A percentile compares a stretch with the other conserved stretches of the same genome.
phyloP scores from a whole-genome alignment of 30 jellyfish, hydroid and myxozoan genomes.

The Chrysaora quinquecirrha region DNA sequence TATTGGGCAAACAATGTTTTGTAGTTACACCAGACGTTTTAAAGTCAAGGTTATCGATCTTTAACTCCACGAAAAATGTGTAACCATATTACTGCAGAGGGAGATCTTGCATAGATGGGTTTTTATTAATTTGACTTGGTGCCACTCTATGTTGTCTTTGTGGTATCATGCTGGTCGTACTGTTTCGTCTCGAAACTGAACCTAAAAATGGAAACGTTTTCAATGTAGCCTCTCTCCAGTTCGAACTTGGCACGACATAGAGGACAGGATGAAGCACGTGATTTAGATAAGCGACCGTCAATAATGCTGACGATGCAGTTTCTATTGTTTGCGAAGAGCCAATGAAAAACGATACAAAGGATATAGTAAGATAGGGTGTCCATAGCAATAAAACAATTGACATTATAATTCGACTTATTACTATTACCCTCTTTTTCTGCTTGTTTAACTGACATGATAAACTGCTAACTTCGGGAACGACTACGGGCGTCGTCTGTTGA shows the following conservation, averaged over 20 bases:
- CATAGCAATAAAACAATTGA: constrained; percentile 50
- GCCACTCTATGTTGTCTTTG: no score
- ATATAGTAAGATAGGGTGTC: constrained; percentile 58
- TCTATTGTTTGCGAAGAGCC: constrained; percentile 46
- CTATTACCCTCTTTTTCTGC: constrained; percentile 46
- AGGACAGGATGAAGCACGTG: constrained; percentile 64
- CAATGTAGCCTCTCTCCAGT: constrained; percentile 74
- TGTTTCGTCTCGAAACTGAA: constrained; percentile 11
- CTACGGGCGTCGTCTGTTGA: constrained; percentile 28
- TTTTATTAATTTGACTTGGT: no score
- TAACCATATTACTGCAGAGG: no score
- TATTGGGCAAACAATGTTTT: no score
- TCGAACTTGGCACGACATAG: constrained; percentile 63
- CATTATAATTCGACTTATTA: constrained; percentile 45
- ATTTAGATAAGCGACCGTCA: constrained; percentile 41
- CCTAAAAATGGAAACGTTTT: constrained; percentile 27
- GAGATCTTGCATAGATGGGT: no score
- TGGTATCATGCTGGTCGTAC: constrained; percentile 20
- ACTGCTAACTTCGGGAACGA: constrained; percentile 41
- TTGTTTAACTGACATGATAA: constrained; percentile 44
- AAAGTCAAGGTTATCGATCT: no score
- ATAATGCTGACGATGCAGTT: constrained; percentile 23
- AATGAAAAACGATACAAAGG: constrained; percentile 44
- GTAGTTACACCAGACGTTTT: no score
- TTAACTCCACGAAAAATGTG: no score